phyloP scores from a whole-genome alignment of 30 jellyfish, hydroid and myxozoan genomes.

The Aurelia aurita region DNA sequence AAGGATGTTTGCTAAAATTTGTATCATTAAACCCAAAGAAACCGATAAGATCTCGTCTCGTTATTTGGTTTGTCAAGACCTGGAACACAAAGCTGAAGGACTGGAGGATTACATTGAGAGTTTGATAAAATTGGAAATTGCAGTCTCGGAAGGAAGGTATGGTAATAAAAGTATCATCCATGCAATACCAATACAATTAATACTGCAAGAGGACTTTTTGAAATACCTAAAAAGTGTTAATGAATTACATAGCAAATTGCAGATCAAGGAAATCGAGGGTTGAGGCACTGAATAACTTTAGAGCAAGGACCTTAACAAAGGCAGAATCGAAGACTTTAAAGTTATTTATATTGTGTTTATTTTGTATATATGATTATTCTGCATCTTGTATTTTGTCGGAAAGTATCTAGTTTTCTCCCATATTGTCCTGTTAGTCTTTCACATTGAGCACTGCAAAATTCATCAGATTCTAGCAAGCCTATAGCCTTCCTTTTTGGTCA shows the following conservation, averaged over 20 bases:
- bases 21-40: conserved; percentile 5
- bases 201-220: conserved; percentile 5
- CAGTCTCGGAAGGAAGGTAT: background rate
- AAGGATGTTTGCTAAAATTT: conserved; percentile 10
- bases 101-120: background rate
- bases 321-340: too few species aligned
- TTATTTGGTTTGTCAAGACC: conserved; percentile 31
- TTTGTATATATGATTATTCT: too few species aligned
- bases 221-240: conserved; percentile 2
- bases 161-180: conserved; percentile 4
- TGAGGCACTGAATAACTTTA: too few species aligned
- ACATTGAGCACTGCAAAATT: too few species aligned
- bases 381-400: too few species aligned
- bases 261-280: background rate
- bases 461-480: too few species aligned
- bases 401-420: too few species aligned
- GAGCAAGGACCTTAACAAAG: too few species aligned
- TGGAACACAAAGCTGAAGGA: background rate
- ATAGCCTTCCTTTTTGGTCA: too few species aligned
- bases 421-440: too few species aligned
- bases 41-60: background rate
- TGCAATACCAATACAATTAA: conserved; percentile 15
- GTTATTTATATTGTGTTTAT: too few species aligned
- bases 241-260: conserved; percentile 9
- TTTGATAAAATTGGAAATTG: background rate